phyloP scores from a whole-genome alignment of 2,888 invertebrate species.

The Pediacus dermestoides region DNA sequence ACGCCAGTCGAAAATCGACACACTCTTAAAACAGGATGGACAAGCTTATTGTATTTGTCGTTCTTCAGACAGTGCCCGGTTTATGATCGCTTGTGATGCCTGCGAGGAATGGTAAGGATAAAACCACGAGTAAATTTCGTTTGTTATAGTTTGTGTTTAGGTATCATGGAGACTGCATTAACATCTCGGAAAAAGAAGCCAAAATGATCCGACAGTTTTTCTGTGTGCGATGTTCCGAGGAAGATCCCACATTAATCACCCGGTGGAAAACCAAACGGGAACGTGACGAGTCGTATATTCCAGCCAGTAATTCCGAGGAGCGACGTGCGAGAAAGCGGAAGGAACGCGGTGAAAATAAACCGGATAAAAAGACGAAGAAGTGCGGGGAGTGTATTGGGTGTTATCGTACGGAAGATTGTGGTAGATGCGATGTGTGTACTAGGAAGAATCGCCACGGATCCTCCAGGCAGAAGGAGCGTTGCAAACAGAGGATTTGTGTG shows the following conservation, averaged over 20 bases:
- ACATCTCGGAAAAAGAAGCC: constrained; percentile 89
- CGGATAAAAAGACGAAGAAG: constrained; percentile 53
- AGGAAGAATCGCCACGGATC: constrained; percentile 39
- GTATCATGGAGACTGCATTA: constrained; percentile 96
- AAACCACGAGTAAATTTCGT: constrained; percentile 3
- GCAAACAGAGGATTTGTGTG: constrained; percentile 53
- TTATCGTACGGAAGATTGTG: constrained; percentile 65
- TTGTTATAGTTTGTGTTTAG: constrained; percentile 20
- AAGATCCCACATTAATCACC: constrained; percentile 74
- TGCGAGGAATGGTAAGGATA: constrained; percentile 84
- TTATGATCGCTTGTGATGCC: constrained; percentile 97
- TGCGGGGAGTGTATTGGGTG: constrained; percentile 79
- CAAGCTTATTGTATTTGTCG: constrained; percentile 94
- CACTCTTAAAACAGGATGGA: constrained; percentile 81
- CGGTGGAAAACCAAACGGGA: constrained; percentile 46
- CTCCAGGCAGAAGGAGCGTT: constrained; percentile 47
- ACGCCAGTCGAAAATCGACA: constrained; percentile 85
- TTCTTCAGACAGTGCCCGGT: constrained; percentile 87
- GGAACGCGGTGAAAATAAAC: constrained; percentile 42
- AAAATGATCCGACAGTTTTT: constrained; percentile 92
- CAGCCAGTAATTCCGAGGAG: constrained; percentile 32
- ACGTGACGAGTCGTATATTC: constrained; percentile 17
- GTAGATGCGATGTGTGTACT: constrained; percentile 64
- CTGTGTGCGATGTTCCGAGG: constrained; percentile 79
- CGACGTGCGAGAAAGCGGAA: constrained; percentile 40